phyloP scores from a whole-genome alignment of 2,797 vertebrate genomes.

The Aldrovandia affinis region DNA sequence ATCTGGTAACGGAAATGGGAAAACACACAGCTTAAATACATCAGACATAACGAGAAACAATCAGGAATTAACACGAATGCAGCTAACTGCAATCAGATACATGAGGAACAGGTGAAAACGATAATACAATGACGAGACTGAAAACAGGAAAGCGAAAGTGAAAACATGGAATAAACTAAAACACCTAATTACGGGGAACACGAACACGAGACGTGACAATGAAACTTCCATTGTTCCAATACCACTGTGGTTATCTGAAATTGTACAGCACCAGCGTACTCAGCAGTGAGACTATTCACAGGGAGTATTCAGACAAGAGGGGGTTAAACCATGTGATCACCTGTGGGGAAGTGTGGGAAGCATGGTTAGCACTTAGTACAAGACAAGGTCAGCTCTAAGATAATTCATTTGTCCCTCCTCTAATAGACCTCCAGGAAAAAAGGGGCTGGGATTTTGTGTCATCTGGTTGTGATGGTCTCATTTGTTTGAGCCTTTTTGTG shows the following conservation, averaged over 20 bases:
- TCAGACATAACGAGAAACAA: no score
- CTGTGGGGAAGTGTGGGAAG: not conserved
- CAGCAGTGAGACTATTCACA: not conserved
- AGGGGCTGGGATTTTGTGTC: not conserved
- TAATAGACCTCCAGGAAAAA: not conserved
- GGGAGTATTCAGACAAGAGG: not conserved
- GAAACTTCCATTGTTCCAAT: not conserved
- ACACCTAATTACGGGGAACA: no score
- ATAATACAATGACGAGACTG: no score
- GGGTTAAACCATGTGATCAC: conserved; percentile 1
- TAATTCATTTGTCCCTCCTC: conserved; percentile 12
- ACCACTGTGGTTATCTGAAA: not conserved
- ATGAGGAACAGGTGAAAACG: no score
- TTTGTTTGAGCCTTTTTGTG: not conserved
- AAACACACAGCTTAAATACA: no score
- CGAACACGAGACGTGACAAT: no score
- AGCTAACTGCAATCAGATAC: no score
- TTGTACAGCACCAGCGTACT: not conserved
- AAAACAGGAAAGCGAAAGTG: no score
- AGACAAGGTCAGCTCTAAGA: not conserved
- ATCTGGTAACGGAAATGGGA: no score
- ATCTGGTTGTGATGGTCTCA: not conserved
- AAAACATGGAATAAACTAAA: no score
- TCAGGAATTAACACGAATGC: no score
- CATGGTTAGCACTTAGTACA: not conserved